These are phyloP conservation scores for Siniperca obscura DNA, from an alignment of 2,797 vertebrate genomes.

Conservation along the genomic window DNA sequence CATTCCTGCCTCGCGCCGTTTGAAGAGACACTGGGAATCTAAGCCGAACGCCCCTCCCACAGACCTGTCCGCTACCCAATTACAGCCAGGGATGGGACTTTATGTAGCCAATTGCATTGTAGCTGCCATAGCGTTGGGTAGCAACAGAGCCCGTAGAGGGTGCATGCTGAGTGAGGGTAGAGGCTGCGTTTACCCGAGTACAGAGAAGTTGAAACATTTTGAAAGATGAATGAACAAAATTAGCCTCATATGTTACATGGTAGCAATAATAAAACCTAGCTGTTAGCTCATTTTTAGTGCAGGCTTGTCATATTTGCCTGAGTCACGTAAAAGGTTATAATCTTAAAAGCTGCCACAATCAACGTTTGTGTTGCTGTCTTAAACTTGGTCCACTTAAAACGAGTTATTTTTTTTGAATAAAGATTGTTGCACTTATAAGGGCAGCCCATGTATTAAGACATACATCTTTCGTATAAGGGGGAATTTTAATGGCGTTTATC, in stretches of 20 bases:
- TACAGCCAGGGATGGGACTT: slow-evolving; percentile 58
- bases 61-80: slow-evolving; percentile 76
- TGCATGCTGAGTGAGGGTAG: slow-evolving; percentile 78
- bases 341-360: background rate
- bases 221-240: slow-evolving; percentile 62
- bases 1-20: slow-evolving; percentile 83
- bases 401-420: background rate
- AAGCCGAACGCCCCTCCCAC: slow-evolving; percentile 79
- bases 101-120: slow-evolving; percentile 77
- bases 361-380: background rate
- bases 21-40: slow-evolving; percentile 79
- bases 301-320: background rate
- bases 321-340: background rate
- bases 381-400: background rate
- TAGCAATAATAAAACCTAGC: background rate
- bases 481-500: background rate
- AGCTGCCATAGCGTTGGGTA: slow-evolving; percentile 88
- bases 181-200: slow-evolving; percentile 63
- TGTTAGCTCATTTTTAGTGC: background rate
- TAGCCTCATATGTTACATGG: slow-evolving; percentile 24
- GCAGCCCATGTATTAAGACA: background rate
- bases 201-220: slow-evolving; percentile 79
- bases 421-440: too few relatives aligned
- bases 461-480: background rate
- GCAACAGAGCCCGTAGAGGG: slow-evolving; percentile 86